phyloP scores from a whole-genome alignment of 2,113 vertebrate species.

The Leucoraja erinaceus region DNA sequence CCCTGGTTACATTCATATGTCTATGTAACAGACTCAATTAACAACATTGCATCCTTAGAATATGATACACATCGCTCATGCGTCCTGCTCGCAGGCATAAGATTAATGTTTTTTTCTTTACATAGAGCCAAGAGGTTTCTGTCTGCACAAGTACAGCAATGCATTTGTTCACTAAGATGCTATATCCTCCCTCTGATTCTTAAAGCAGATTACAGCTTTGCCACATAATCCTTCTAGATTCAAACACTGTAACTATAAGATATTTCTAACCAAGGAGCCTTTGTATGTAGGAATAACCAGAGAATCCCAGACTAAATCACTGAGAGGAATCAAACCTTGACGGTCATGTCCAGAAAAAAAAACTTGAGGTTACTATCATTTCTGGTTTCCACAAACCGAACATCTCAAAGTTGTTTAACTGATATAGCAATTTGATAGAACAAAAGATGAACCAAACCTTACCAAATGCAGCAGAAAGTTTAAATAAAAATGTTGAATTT shows the following conservation, averaged over 20 bases:
- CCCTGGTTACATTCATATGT: background rate
- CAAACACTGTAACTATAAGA: background rate
- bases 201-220: constrained; percentile 20
- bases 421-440: constrained; percentile 1
- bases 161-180: background rate
- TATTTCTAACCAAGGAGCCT: background rate
- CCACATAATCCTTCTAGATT: constrained; percentile 11
- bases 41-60: too few relatives aligned
- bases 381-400: background rate
- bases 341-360: background rate
- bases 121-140: too few relatives aligned
- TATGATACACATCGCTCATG: background rate
- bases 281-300: background rate
- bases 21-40: background rate
- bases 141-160: background rate
- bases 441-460: background rate
- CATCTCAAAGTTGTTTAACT: background rate
- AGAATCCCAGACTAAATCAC: background rate
- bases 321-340: background rate
- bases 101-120: background rate
- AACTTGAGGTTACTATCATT: background rate
- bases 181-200: background rate
- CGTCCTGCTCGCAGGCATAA: background rate
- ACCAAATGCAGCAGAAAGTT: background rate
- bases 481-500: too few relatives aligned